These are phyloP conservation scores for Ascaphus truei DNA, from an alignment of 2,113 vertebrate species.

Conservation along the genomic window DNA sequence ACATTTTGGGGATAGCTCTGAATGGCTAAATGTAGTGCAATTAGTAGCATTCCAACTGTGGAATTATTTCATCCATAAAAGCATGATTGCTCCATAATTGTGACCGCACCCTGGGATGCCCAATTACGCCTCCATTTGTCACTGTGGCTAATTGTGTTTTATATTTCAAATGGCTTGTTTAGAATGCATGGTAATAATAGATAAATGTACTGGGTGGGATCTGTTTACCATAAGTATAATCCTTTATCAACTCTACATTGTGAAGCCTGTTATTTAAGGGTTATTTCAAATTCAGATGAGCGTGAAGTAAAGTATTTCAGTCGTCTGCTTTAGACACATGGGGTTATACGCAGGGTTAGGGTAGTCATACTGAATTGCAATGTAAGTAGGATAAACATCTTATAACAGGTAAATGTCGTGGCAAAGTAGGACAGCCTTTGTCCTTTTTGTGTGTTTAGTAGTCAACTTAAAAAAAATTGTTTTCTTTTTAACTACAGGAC, in stretches of 20 bases:
- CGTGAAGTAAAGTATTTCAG: too few species aligned
- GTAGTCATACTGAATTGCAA: too few species aligned
- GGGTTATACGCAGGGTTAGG: too few species aligned
- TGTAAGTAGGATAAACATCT: too few species aligned
- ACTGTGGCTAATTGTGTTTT: slow-evolving; percentile 56
- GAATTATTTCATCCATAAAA: slow-evolving; percentile 61
- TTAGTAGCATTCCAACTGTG: slow-evolving; percentile 52
- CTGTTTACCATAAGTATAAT: fast-evolving
- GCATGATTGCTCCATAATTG: slow-evolving; percentile 57
- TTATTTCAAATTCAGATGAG: too few species aligned
- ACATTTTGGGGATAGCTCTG: slow-evolving; percentile 43
- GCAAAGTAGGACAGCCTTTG: too few species aligned
- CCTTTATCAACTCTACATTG: background rate
- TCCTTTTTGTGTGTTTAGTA: too few species aligned
- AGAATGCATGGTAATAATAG: slow-evolving; percentile 14
- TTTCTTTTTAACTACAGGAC: too few species aligned
- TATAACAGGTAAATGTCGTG: too few species aligned
- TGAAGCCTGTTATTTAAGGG: slow-evolving; percentile 38
- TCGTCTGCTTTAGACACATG: too few species aligned
- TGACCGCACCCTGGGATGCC: slow-evolving; percentile 49
- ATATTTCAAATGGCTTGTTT: slow-evolving; percentile 46
- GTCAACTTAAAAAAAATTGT: too few species aligned
- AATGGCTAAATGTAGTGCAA: slow-evolving; percentile 49
- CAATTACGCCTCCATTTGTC: slow-evolving; percentile 57
- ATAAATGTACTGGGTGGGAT: slow-evolving; percentile 32